Evolutionary conservation across 1,140 invertebrate species (phyloP).

Genomic region (Pseudomyrmex sp.): DNA sequence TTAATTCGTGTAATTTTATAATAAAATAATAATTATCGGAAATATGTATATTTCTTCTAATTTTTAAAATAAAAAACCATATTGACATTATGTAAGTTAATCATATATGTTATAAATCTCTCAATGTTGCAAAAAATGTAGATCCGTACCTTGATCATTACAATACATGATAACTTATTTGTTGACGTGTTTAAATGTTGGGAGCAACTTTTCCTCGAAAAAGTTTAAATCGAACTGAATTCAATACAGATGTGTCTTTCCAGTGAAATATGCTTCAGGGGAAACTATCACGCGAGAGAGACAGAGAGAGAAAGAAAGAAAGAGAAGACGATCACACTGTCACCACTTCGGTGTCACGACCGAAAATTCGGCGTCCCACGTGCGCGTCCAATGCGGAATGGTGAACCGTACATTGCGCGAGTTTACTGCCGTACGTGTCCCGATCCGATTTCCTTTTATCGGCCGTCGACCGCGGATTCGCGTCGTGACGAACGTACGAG

Average conservation of each 20-base stretch:
- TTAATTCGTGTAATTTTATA: too few species aligned
- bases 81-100: background rate
- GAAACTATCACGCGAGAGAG: background rate
- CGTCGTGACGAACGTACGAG: conserved; percentile 45
- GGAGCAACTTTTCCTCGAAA: background rate
- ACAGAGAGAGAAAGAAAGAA: conserved; percentile 7
- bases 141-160: background rate
- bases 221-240: background rate
- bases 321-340: conserved; percentile 30
- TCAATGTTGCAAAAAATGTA: background rate
- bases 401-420: conserved; percentile 29
- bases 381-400: conserved; percentile 9
- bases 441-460: conserved; percentile 65
- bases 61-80: background rate
- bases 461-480: conserved; percentile 32
- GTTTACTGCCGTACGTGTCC: conserved; percentile 45
- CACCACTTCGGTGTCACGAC: conserved; percentile 11
- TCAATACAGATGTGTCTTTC: background rate
- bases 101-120: background rate
- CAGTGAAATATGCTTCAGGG: background rate
- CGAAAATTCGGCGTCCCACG: conserved; percentile 44
- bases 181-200: background rate
- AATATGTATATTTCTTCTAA: background rate
- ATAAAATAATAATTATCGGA: background rate
- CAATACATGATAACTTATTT: background rate